Base-by-base conservation (phyloP, 2,797 vertebrate genomes). In the Eulemur rubriventer region DNA sequence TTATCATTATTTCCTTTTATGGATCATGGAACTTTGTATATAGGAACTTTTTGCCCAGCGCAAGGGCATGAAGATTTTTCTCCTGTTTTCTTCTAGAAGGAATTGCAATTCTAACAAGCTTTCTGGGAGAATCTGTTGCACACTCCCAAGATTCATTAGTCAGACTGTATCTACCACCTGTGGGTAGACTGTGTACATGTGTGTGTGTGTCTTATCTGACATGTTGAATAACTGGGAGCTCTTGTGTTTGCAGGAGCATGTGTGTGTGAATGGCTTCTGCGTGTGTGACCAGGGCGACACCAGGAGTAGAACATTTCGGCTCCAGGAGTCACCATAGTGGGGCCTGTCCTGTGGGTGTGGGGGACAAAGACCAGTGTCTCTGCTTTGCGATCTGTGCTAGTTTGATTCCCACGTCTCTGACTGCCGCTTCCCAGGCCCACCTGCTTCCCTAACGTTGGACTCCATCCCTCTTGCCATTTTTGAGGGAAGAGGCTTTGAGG, bases 61-160 rank as follows among this genome's bases (percentile, higher is more conserved):
- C 43, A 87, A 35, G 30, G 20, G 52, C 65, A 17, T 17, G 57
- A 83, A 65, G 48, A 28, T 65, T 94, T 69, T 82, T 82, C 52
- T 76, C 16, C 63, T 55, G 41, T 88, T 96, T 95, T 83, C 84
- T 83, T 92, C 55, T 76, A 57, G 65, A 95, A 78, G 46, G 63
- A 89, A 91, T 38, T 79, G 22, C 63, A 52, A 28, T 94, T 69
- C 87, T 73, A 75, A 65, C 46, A 87, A n/a, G 67, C 9, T 70
- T 90, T 90, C 94, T 76, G 43, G 50, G 30, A 55, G 13, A 83
- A n/a, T 92, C 61, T 82, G 33, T 81, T 65, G 30, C 30, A 78
- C 11, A 70, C 24, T 50, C 50, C 52, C 26, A 52, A 78, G 41
- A 30, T 35, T 89, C 30, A 65, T 67, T 72, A 81, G 8, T 92